A percentile compares a stretch with the other conserved stretches of the same genome.
Evolutionary conservation across 2,888 invertebrate species (phyloP).

Genomic region (Pocota personata): DNA sequence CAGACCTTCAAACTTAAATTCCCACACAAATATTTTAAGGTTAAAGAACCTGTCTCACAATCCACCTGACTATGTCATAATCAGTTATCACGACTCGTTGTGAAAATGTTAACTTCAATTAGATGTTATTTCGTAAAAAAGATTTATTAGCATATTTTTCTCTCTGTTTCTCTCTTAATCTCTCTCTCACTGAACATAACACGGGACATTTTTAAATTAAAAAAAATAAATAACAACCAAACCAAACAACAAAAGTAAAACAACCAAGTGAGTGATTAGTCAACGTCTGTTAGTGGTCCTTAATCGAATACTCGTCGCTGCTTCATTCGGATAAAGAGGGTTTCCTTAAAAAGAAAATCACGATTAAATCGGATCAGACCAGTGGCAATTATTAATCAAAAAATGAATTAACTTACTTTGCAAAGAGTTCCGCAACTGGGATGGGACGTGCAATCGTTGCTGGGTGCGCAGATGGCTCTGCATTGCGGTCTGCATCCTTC

Average conservation of each 20-base stretch:
- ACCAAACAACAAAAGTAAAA: not conserved
- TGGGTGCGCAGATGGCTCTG: constrained; percentile 50
- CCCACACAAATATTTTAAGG: not conserved
- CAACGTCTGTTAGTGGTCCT: constrained; percentile 31
- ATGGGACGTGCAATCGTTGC: constrained; percentile 76
- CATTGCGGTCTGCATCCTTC: constrained; percentile 41
- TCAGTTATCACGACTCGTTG: constrained; percentile 22
- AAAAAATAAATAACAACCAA: constrained; percentile 29
- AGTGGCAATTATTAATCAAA: not conserved
- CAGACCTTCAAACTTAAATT: too few species aligned
- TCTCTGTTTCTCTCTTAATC: not conserved
- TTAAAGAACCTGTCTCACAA: not conserved
- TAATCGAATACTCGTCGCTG: constrained; percentile 11
- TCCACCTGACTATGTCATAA: constrained; percentile 1
- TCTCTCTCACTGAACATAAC: not conserved
- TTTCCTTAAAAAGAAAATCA: constrained; percentile 58
- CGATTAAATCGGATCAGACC: constrained; percentile 30
- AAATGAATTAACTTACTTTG: constrained; percentile 72
- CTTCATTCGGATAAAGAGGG: constrained; percentile 30
- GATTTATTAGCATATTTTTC: constrained; percentile 44
- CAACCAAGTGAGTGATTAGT: constrained; percentile 7
- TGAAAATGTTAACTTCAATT: constrained; percentile 25
- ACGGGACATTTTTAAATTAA: not conserved
- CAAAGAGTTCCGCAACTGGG: constrained; percentile 79
- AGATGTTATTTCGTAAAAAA: constrained; percentile 25